Conservation (phyloP, 2,113 vertebrate species). For the Apteryx mantelli region DNA sequence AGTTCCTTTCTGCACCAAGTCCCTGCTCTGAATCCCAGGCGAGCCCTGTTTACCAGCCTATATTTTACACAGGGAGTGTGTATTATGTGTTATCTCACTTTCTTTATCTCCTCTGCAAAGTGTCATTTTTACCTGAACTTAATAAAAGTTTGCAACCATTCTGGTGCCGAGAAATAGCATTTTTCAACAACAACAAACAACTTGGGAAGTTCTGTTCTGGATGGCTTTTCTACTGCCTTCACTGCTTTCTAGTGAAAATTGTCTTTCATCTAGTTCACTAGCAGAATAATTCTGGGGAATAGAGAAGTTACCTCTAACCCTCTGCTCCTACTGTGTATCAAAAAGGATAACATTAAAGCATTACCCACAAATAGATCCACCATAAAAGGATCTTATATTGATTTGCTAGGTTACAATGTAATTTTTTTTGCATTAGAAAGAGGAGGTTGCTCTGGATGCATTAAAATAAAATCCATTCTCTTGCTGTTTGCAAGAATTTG, state of each 20-base stretch:
- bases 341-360: conserved; percentile 78
- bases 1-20: neutral
- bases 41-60: neutral
- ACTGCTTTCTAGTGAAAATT: conserved; percentile 78
- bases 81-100: neutral
- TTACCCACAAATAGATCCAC: conserved; percentile 78
- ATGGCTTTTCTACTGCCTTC: conserved; percentile 81
- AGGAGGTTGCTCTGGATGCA: neutral
- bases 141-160: neutral
- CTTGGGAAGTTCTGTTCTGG: conserved; percentile 12
- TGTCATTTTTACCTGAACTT: neutral
- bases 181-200: neutral
- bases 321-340: conserved; percentile 76
- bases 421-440: conserved; percentile 36
- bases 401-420: conserved; percentile 70
- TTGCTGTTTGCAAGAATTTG: neutral
- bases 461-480: neutral
- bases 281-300: conserved; percentile 69
- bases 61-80: neutral
- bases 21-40: neutral
- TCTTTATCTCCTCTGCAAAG: neutral
- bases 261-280: conserved; percentile 77
- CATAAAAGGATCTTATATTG: conserved; percentile 65
- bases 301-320: conserved; percentile 74
- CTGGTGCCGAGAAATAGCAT: neutral